Base-by-base conservation (phyloP, 2,113 vertebrate species). In the Solenodon paradoxus region DNA sequence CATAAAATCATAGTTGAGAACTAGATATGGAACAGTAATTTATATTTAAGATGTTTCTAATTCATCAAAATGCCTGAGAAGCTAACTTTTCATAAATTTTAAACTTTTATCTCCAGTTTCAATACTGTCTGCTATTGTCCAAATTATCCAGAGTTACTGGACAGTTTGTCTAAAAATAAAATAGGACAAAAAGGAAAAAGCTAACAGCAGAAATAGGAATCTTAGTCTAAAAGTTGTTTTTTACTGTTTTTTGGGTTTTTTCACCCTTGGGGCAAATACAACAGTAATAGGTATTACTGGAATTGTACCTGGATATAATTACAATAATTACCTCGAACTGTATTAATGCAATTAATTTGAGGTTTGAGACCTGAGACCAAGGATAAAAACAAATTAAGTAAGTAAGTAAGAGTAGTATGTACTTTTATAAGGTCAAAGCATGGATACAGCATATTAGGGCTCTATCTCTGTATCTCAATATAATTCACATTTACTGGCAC, bases 51-150 rank as follows among this genome's bases (percentile, higher is more conserved):
- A 57, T 55, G 45, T 72, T 42, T 68, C 47, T 4, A 83, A 74
- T 88, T 66, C 64, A 74, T 66, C 81, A 55, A 85, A 74, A 88
- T 80, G 30, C 12, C 63, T 63, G 85, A 88, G 51, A 93, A 79
- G 35, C 57, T 90, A 64, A 40, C 57, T 55, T 95, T 81, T 12
- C 22, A 88, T 64, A 95, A 42, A 45, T 42, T 55, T 92, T 64
- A 15, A 94, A 93, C n/a, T n/a, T 22, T 86, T 78, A 45, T 26
- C 20, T 82, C 40, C 53, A 86, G 74, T 87, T 82, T 91, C 45
- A 92, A 40, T 35, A 87, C 30, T 75, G 9, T 12, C 66, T 15
- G 93, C 24, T 59, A 20, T 64, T 88, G 93, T 80, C 42, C 74
- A 35, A 83, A 72, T 45, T 74, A 13, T 83, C 42, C 49, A 79